phyloP scores from a whole-genome alignment of 2,113 vertebrate genomes.

The Phodopus roborovskii region DNA sequence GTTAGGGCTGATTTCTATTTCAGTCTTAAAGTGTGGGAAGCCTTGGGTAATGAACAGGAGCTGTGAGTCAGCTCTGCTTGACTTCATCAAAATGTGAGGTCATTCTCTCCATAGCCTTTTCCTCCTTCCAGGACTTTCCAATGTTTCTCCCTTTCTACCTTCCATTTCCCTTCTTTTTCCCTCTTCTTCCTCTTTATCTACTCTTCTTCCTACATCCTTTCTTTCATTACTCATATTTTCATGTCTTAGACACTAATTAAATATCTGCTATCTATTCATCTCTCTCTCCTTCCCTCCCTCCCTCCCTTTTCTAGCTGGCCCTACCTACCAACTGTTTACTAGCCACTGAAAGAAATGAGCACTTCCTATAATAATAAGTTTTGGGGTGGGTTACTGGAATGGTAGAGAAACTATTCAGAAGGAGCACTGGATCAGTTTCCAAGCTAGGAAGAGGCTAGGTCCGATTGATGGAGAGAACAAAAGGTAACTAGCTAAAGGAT shows the following conservation, averaged over 20 bases:
- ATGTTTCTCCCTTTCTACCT: neutral
- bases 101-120: neutral
- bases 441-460: neutral
- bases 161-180: rapidly evolving
- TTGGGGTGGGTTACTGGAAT: neutral
- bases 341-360: neutral
- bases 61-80: constrained; percentile 25
- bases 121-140: neutral
- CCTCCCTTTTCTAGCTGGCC: neutral
- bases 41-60: constrained; percentile 42
- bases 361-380: neutral
- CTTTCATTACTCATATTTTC: neutral
- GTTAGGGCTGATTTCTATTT: constrained; percentile 54
- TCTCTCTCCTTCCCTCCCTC: neutral
- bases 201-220: no score
- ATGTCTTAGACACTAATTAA: neutral
- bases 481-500: neutral
- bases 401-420: neutral
- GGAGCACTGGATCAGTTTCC: neutral
- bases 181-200: neutral
- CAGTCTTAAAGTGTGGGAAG: constrained; percentile 30
- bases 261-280: neutral
- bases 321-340: neutral
- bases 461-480: neutral
- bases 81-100: neutral